These are phyloP conservation scores for Onychostoma macrolepis DNA, from an alignment of 2,113 vertebrate species.

Conservation along the genomic window DNA sequence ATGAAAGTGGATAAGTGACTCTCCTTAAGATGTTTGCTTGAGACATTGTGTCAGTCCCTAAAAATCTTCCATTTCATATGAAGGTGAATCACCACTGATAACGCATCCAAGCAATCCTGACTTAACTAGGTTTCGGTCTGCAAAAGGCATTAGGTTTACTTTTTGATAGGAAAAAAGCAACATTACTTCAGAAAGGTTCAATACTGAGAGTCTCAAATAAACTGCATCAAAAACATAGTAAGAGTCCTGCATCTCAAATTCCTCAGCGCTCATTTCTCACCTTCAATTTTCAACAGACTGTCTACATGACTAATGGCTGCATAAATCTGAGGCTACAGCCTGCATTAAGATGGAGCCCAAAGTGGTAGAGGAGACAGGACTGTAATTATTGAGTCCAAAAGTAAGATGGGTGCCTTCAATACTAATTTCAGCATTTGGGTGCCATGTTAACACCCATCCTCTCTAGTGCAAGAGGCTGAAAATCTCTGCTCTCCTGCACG, in stretches of 20 bases:
- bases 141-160: background rate
- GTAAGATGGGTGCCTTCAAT: slow-evolving; percentile 60
- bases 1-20: background rate
- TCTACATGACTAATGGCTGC: slow-evolving; percentile 37
- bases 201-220: background rate
- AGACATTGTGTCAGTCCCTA: background rate
- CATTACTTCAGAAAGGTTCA: background rate
- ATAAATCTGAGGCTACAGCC: slow-evolving; percentile 55
- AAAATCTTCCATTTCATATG: slow-evolving; percentile 2
- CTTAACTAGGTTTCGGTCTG: background rate
- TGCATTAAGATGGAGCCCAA: slow-evolving; percentile 47
- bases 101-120: background rate
- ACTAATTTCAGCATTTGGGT: slow-evolving; percentile 59
- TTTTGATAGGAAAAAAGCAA: background rate
- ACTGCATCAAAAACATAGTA: slow-evolving; percentile 4
- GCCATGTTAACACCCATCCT: slow-evolving; percentile 59
- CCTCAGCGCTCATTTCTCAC: background rate
- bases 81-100: background rate
- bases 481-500: slow-evolving; percentile 36
- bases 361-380: slow-evolving; percentile 50
- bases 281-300: slow-evolving; percentile 44
- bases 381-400: slow-evolving; percentile 63
- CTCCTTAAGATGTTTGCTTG: slow-evolving; percentile 9
- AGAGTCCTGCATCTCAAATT: background rate
- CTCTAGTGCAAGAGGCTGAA: slow-evolving; percentile 50